Conservation (phyloP, 1,140 invertebrate genomes). For the Paramacrobiotus metropolitanus region DNA sequence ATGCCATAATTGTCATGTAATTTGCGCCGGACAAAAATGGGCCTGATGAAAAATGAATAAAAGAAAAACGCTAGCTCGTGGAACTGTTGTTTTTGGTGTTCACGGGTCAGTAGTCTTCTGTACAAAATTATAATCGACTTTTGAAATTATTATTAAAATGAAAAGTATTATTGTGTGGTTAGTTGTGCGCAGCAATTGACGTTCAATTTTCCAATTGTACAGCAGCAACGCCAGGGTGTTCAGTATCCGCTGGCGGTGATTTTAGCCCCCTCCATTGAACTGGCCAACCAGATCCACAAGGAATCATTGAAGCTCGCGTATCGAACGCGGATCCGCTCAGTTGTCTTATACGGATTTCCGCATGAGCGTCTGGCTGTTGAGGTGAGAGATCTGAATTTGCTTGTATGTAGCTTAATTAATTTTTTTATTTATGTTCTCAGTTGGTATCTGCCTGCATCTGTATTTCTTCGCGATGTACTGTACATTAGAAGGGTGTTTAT, state of each 20-base stretch:
- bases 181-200: not conserved
- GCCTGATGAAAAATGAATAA: not conserved
- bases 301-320: conserved; percentile 91
- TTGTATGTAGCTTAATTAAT: too few relatives aligned
- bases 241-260: conserved; percentile 80
- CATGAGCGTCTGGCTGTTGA: too few relatives aligned
- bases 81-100: not conserved
- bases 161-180: not conserved
- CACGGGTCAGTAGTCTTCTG: not conserved
- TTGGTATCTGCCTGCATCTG: too few relatives aligned
- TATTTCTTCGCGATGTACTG: too few relatives aligned
- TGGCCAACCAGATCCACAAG: conserved; percentile 89
- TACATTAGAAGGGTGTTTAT: too few relatives aligned
- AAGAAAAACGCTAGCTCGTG: not conserved
- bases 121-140: too few relatives aligned
- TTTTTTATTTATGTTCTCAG: too few relatives aligned
- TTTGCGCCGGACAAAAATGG: not conserved
- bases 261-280: conserved; percentile 79
- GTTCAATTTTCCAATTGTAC: not conserved
- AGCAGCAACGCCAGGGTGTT: conserved; percentile 38
- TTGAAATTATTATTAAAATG: not conserved
- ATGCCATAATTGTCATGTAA: too few relatives aligned
- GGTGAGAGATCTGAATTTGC: too few relatives aligned
- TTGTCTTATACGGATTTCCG: conserved; percentile 63
- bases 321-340: conserved; percentile 62